phyloP scores from a whole-genome alignment of 30 jellyfish, hydroid and myxozoan species.

The Sanderia malayensis region DNA sequence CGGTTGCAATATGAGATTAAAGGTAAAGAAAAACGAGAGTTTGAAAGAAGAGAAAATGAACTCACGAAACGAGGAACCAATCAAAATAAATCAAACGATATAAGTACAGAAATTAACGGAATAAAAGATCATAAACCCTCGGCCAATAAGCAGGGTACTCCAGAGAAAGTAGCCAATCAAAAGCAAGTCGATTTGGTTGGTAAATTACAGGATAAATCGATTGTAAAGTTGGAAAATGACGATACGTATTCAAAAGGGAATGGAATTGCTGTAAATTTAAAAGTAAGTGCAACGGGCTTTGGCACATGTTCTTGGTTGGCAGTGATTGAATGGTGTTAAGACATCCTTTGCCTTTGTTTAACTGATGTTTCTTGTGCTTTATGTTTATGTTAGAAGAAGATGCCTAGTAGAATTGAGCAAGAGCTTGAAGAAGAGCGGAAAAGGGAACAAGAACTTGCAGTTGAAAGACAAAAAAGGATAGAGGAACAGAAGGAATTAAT shows the following conservation, averaged over 20 bases:
- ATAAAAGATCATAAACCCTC: neutral
- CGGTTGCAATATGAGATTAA: no score
- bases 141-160: neutral
- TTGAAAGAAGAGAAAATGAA: slow-evolving; percentile 17
- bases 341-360: no score
- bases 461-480: slow-evolving; percentile 43
- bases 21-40: slow-evolving; percentile 29
- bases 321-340: no score
- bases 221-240: neutral
- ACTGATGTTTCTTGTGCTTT: no score
- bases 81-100: neutral
- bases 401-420: slow-evolving; percentile 42
- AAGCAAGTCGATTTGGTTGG: neutral
- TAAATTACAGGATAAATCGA: neutral
- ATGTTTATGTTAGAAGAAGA: slow-evolving; percentile 11
- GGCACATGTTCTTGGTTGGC: no score
- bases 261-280: neutral
- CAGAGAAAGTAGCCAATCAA: neutral
- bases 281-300: no score
- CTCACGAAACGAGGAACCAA: neutral
- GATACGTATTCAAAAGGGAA: no score
- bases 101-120: neutral
- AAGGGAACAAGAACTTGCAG: slow-evolving; percentile 49
- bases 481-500: slow-evolving; percentile 24
- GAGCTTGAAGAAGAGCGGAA: slow-evolving; percentile 63